Evolutionary conservation across 2,888 invertebrate genomes (phyloP), one percentile per base, ranked within the genome.

Genomic region (Plebejus melissa): DNA sequence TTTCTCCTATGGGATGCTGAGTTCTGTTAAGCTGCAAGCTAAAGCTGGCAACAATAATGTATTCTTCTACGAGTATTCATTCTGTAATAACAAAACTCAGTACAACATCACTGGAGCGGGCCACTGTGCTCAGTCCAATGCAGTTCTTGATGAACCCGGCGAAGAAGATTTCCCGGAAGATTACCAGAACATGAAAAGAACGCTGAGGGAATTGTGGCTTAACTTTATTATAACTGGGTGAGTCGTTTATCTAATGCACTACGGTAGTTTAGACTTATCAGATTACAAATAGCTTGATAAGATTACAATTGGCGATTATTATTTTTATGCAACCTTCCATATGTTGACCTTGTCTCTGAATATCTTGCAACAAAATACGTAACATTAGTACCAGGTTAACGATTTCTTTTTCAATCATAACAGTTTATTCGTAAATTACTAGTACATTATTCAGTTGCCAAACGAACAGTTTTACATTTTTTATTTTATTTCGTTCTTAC

Each of bases 41-140:
- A 80, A 84, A 54, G 82, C 82, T 36, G 85, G 87, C 2, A 82
- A 87, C 75, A 76, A 86, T 74, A 77, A 83, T 76, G 76, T 88
- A 11, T 88, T 84, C 79, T 79, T 88, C 69, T 88, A 87, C 76
- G 82, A 86, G 76, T 88, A 83, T 77, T 81, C 82, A 1, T 88
- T 83, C 38, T 41, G 38, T 78, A 83, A 85, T 70, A 75, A 77
- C n/a, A 80, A 82, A 1, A 50, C 78, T 0, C 80, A 84, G 1
- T 41, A 83, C 16, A 77, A 81, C 2, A 72, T 82, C 7, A 77
- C 76, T 65, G 80, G 78, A 9, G 80, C 80, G 2, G 57, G 70
- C 11, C 80, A 88, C 65, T 84, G 85, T 38, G 82, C 81, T 22
- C 86, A 87, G 78, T 79, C 83, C 0, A 0, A 28, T 3, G 82